phyloP scores from a whole-genome alignment of 2,888 invertebrate genomes.

The Philhelius pedissequus region DNA sequence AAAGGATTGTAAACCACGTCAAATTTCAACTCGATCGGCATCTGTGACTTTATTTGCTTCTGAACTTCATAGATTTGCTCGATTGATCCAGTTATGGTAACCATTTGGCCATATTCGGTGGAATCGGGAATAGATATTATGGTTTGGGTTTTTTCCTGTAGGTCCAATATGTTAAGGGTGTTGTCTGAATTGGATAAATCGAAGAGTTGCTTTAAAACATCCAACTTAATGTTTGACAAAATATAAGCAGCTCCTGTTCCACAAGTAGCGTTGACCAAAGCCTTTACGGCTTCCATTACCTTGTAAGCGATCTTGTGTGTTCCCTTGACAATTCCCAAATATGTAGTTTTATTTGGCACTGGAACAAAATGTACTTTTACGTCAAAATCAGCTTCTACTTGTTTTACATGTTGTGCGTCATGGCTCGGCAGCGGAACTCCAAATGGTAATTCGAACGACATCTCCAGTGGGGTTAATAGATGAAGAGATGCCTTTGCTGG shows the following conservation, averaged over 20 bases:
- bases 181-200: constrained; percentile 90
- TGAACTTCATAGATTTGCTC: constrained; percentile 93
- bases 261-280: constrained; percentile 82
- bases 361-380: constrained; percentile 93
- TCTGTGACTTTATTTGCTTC: constrained; percentile 92
- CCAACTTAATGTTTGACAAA: constrained; percentile 93
- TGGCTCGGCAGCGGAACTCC: constrained; percentile 86
- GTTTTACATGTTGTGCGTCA: constrained; percentile 88
- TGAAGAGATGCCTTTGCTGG: constrained; percentile 91
- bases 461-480: constrained; percentile 92
- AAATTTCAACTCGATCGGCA: constrained; percentile 95
- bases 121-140: constrained; percentile 95
- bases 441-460: constrained; percentile 94
- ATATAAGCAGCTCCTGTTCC: constrained; percentile 83
- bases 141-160: constrained; percentile 93
- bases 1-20: constrained; percentile 91
- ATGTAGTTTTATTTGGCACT: constrained; percentile 89
- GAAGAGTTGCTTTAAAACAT: constrained; percentile 97
- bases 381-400: constrained; percentile 91
- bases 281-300: constrained; percentile 92
- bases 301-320: constrained; percentile 92
- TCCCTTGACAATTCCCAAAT: constrained; percentile 92
- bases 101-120: constrained; percentile 90
- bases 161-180: constrained; percentile 88
- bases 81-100: constrained; percentile 92